These are phyloP conservation scores for Lasioglossum lativentre DNA, from an alignment of 2,888 invertebrate genomes.

Conservation along the genomic window DNA sequence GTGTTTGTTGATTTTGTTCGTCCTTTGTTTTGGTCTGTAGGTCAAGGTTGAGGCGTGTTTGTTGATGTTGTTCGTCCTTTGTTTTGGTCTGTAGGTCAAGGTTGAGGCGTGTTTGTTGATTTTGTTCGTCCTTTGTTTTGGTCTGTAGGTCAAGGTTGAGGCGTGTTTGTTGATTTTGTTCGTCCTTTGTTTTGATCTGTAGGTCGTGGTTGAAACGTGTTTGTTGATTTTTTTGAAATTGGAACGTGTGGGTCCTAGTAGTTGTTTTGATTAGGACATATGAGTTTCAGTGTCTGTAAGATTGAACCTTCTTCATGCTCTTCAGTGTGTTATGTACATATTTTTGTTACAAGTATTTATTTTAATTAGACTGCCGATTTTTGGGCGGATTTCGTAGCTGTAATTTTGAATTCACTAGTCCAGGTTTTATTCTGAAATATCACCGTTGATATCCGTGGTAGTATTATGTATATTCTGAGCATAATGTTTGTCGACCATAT, in stretches of 20 bases:
- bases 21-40: background rate
- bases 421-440: background rate
- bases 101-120: background rate
- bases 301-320: background rate
- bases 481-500: background rate
- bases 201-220: background rate
- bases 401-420: background rate
- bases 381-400: background rate
- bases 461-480: background rate
- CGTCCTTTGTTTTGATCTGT: background rate
- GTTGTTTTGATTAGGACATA: no score
- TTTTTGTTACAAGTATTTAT: background rate
- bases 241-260: background rate
- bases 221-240: background rate
- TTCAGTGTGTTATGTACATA: background rate
- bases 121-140: background rate
- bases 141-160: background rate
- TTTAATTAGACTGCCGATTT: background rate
- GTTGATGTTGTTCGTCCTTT: background rate
- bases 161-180: background rate
- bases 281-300: background rate
- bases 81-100: background rate
- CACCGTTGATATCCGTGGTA: background rate
- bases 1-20: background rate
- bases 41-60: background rate